Percentiles rank a stretch among this genome's conserved stretches.
Evolutionary conservation across 2,113 vertebrate genomes (phyloP).

Genomic region (Haemorhous mexicanus): DNA sequence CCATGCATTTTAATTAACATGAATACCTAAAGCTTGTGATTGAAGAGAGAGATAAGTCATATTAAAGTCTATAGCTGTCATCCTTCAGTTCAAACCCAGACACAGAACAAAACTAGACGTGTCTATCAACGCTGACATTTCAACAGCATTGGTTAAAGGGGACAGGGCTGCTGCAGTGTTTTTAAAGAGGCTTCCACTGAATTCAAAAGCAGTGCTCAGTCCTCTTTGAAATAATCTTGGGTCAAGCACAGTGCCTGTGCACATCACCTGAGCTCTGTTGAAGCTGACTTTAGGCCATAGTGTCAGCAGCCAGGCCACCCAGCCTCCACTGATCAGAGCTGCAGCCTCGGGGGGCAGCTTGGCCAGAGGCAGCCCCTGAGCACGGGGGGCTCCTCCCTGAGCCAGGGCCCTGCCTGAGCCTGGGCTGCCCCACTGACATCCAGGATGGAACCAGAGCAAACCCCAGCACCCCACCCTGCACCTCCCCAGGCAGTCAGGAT

Average conservation of each 20-base stretch:
- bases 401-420: fast-evolving
- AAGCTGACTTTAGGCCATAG: not conserved
- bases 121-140: not conserved
- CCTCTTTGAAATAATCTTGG: not conserved
- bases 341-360: not conserved
- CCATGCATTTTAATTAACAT: constrained; percentile 7
- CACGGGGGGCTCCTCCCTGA: not conserved
- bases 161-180: not conserved
- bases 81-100: not conserved
- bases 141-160: not conserved
- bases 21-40: not conserved
- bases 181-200: not conserved
- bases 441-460: not conserved
- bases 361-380: not conserved
- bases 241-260: not conserved
- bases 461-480: fast-evolving
- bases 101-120: not conserved
- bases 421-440: not conserved
- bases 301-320: not conserved
- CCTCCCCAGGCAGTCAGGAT: not conserved
- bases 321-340: not conserved
- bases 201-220: not conserved
- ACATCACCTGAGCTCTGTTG: not conserved
- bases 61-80: constrained; percentile 10
- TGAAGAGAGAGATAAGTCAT: not conserved